Evolutionary conservation across 2,113 vertebrate genomes (phyloP), one percentile per base, ranked within the genome.

Genomic region (Menidia beryllina): DNA sequence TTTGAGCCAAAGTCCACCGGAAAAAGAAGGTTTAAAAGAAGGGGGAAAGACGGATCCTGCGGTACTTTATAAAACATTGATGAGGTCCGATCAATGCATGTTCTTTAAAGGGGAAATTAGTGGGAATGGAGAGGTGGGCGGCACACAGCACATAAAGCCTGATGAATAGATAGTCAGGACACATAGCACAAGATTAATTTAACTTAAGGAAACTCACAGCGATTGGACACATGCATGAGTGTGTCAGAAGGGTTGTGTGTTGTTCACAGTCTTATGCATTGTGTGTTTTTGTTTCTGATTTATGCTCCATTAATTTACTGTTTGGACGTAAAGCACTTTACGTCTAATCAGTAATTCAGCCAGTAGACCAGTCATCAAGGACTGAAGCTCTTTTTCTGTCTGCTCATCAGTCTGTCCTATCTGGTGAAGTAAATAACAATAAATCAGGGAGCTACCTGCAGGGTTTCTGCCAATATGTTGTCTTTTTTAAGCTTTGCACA

Each of bases 181-280:
- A 68, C 27, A 45, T 62, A 56, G 69, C 82, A 72, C 55, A 49
- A 69, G 83, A 85, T 89, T 88, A 86, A 90, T 90, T 90, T 80
- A 77, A 83, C 62, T 72, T 78, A 74, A 72, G 75, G 43, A 79
- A 83, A 85, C 86, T 84, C 67, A 84, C 84, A 67, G 78, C 65
- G 75, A 90, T 74, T 81, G 78, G 76, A 83, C 80, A 66, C 69
- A 75, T 84, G 70, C 39, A 64, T 83, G 79, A 84, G 82, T 79
- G 30, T 43, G 30, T 23, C 25, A n/a, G 19, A 34, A 3, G 9
- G 19, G 39, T 3, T 43, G 41, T 74, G 54, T 63, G 21, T 34
- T 13, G 12, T 15, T 27, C 9, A 17, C 21, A 69, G 47, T 50
- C 38, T 30, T 62, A n/a, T 66, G 41, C 30, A 25, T 39, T 26